Evolutionary conservation across 2,888 invertebrate genomes (phyloP).

Genomic region (Aquatica leii): DNA sequence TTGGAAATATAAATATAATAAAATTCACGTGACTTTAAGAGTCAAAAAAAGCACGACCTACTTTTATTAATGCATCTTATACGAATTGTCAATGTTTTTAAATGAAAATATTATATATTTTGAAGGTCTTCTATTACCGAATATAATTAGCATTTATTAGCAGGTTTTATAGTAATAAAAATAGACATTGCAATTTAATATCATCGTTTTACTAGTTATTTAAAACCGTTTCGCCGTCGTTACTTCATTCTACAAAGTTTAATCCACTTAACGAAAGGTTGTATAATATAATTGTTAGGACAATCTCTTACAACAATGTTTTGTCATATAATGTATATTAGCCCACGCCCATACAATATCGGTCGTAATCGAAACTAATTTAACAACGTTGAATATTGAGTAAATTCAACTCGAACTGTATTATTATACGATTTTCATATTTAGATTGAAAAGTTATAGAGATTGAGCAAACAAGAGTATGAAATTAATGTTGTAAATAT

Average conservation of each 20-base stretch:
- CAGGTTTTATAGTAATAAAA: too few relatives aligned
- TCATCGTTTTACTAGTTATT: too few relatives aligned
- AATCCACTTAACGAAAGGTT: too few relatives aligned
- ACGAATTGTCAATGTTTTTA: constrained; percentile 9
- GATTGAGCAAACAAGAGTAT: constrained; percentile 19
- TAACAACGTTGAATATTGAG: not conserved
- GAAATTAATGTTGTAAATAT: constrained; percentile 26
- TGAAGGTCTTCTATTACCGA: constrained; percentile 18
- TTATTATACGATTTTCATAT: constrained; percentile 10
- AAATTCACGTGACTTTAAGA: not conserved
- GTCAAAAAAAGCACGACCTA: constrained; percentile 14
- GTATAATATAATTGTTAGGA: too few relatives aligned
- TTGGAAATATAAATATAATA: constrained; percentile 9
- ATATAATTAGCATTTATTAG: constrained; percentile 21
- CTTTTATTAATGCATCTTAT: constrained; percentile 13
- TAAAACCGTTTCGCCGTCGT: too few relatives aligned
- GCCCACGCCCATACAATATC: constrained; percentile 7
- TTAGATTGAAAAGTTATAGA: constrained; percentile 13
- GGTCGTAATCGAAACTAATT: not conserved
- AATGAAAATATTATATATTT: constrained; percentile 27
- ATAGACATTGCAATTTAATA: too few relatives aligned
- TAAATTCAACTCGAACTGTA: not conserved
- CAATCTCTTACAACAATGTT: too few relatives aligned
- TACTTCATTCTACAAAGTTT: too few relatives aligned
- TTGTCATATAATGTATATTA: not conserved